Conservation (phyloP, 2,888 invertebrate genomes). For the Cheiracanthium punctorium region DNA sequence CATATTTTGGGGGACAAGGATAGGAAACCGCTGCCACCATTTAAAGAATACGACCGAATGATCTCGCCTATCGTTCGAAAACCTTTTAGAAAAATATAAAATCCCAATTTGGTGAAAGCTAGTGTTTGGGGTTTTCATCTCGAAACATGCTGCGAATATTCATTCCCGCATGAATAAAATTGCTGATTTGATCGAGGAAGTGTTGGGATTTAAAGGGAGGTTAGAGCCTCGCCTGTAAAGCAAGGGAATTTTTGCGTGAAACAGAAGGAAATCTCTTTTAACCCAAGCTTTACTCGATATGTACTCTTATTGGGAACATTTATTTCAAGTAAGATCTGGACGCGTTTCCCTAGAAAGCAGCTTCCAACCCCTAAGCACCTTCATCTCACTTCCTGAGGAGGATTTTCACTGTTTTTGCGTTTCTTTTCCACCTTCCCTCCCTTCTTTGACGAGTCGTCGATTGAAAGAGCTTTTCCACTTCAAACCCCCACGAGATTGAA, state of each 20-base stretch:
- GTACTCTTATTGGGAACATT: constrained; percentile 37
- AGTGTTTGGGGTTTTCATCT: constrained; percentile 5
- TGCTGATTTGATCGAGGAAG: constrained; percentile 13
- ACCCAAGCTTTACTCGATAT: constrained; percentile 21
- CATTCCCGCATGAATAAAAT: neutral
- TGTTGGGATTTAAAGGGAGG: neutral
- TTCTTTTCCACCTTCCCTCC: neutral
- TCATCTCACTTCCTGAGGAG: constrained; percentile 30
- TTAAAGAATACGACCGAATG: constrained; percentile 33
- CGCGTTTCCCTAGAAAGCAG: constrained; percentile 1
- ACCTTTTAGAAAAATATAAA: constrained; percentile 11
- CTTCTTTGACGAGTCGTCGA: constrained; percentile 24
- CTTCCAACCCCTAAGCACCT: constrained; percentile 18
- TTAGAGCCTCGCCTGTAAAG: neutral
- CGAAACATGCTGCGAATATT: neutral
- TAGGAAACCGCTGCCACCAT: constrained; percentile 15
- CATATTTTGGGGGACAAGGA: neutral
- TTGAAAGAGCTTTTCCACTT: constrained; percentile 50
- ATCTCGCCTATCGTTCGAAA: neutral
- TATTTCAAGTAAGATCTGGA: constrained; percentile 36
- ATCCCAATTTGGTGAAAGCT: constrained; percentile 28
- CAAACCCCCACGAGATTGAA: constrained; percentile 35
- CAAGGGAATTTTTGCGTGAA: constrained; percentile 21
- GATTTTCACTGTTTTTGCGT: constrained; percentile 27
- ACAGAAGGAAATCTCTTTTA: constrained; percentile 44